Conservation (phyloP, 1,140 invertebrate genomes). For the Pseudomyrmex cubaensis region DNA sequence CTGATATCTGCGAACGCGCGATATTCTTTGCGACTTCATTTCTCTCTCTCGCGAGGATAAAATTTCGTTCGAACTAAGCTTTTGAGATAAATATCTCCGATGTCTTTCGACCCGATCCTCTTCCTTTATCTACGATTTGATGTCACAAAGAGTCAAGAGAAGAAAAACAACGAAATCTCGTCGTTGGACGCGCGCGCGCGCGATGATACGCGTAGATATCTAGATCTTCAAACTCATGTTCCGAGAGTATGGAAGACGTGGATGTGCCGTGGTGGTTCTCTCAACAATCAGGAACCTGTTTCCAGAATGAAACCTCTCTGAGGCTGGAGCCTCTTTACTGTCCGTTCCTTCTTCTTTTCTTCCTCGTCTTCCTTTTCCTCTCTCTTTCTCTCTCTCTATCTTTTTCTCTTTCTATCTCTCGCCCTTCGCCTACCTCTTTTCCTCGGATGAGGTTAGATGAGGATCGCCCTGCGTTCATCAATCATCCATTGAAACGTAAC, state of each 20-base stretch:
- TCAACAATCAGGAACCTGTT: slow-evolving; percentile 76
- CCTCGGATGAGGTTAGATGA: slow-evolving; percentile 70
- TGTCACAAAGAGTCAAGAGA: slow-evolving; percentile 52
- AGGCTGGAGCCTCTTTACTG: slow-evolving; percentile 65
- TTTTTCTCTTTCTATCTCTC: slow-evolving; percentile 38
- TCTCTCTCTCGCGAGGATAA: no score
- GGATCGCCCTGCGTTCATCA: slow-evolving; percentile 77
- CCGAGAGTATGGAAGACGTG: slow-evolving; percentile 70
- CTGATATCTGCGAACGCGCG: background rate
- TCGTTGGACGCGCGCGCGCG: background rate
- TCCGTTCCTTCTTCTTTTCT: slow-evolving; percentile 60
- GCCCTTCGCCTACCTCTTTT: slow-evolving; percentile 25
- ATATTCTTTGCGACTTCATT: no score
- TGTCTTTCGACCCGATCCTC: background rate
- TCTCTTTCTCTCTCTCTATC: slow-evolving; percentile 52
- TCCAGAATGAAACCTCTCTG: slow-evolving; percentile 69
- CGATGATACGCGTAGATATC: slow-evolving; percentile 61
- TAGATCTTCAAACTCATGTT: slow-evolving; percentile 60
- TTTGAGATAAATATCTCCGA: background rate
- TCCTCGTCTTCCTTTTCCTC: slow-evolving; percentile 37
- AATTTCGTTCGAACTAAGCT: background rate
- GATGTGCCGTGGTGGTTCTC: slow-evolving; percentile 63
- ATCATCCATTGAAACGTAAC: slow-evolving; percentile 81
- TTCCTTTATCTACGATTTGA: slow-evolving; percentile 28
- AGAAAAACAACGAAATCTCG: slow-evolving; percentile 44